phyloP scores from a whole-genome alignment of 2,113 vertebrate genomes.

The Apodemus speciosus region DNA sequence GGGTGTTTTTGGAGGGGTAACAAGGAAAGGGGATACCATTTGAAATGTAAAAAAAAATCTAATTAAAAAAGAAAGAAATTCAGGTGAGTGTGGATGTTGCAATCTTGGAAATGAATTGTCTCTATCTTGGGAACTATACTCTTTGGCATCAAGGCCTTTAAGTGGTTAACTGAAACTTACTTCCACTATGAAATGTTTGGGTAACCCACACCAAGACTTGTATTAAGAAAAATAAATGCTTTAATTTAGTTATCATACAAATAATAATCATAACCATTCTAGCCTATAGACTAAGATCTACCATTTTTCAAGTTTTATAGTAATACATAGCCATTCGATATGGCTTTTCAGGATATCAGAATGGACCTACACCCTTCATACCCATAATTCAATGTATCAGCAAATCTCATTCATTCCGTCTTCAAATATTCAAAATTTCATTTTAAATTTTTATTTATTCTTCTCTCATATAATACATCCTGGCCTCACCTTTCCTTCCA shows the following conservation, averaged over 20 bases:
- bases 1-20: too few species aligned
- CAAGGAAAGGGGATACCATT: too few species aligned
- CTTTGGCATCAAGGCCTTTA: background rate
- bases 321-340: background rate
- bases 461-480: too few species aligned
- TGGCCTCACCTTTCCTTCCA: too few species aligned
- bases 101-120: background rate
- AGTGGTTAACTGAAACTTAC: background rate
- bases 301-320: background rate
- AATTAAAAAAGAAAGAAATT: background rate
- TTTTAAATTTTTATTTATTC: background rate
- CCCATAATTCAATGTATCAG: background rate
- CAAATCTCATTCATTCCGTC: background rate
- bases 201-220: background rate
- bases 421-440: constrained; percentile 21
- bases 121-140: background rate
- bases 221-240: constrained; percentile 17
- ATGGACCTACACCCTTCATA: background rate
- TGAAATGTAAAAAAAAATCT: too few species aligned
- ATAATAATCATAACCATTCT: background rate
- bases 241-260: background rate
- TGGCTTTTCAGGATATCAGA: background rate
- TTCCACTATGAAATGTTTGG: constrained; percentile 11
- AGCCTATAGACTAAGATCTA: background rate
- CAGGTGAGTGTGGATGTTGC: background rate